Percentiles rank a stretch among this genome's conserved stretches.
Conservation (phyloP, 37 sponge, comb jelly and placozoan species). For the Cladorhizidae sp. region DNA sequence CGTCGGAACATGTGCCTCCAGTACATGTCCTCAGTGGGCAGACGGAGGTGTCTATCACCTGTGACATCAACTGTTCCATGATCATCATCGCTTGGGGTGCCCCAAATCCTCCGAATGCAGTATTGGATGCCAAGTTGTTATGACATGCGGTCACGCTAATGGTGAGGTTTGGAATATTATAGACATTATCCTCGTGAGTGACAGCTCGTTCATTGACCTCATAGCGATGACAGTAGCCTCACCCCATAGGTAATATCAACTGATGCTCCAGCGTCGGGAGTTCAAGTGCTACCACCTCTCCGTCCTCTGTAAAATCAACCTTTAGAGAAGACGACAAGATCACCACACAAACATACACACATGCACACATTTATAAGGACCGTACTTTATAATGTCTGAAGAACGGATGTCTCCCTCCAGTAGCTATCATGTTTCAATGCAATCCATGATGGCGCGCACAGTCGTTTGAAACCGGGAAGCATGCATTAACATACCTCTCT, state of each 20-base stretch:
- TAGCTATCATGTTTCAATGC: slow-evolving; percentile 82
- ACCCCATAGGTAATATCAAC: slow-evolving; percentile 70
- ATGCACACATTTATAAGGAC: too few species aligned
- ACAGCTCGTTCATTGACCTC: slow-evolving; percentile 63
- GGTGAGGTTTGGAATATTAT: slow-evolving; percentile 66
- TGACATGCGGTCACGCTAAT: slow-evolving; percentile 51
- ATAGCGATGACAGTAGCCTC: background rate
- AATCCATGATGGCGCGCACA: slow-evolving; percentile 75
- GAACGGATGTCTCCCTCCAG: slow-evolving; percentile 89
- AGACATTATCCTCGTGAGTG: slow-evolving; percentile 66
- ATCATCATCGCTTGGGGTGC: slow-evolving; percentile 84
- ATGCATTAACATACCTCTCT: background rate
- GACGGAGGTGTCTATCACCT: slow-evolving; percentile 33
- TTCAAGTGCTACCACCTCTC: slow-evolving; percentile 55
- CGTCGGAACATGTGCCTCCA: slow-evolving; percentile 53
- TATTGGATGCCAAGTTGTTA: slow-evolving; percentile 82
- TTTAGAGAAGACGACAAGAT: slow-evolving; percentile 7
- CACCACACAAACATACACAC: background rate
- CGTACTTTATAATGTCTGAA: slow-evolving; percentile 80
- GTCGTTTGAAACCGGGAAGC: slow-evolving; percentile 32
- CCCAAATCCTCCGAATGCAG: slow-evolving; percentile 92
- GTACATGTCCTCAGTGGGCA: slow-evolving; percentile 55
- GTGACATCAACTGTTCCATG: slow-evolving; percentile 53
- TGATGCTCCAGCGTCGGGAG: slow-evolving; percentile 74
- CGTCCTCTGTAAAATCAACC: slow-evolving; percentile 80